Conservation (phyloP, 2,113 vertebrate genomes). For the Arvicanthis niloticus region DNA sequence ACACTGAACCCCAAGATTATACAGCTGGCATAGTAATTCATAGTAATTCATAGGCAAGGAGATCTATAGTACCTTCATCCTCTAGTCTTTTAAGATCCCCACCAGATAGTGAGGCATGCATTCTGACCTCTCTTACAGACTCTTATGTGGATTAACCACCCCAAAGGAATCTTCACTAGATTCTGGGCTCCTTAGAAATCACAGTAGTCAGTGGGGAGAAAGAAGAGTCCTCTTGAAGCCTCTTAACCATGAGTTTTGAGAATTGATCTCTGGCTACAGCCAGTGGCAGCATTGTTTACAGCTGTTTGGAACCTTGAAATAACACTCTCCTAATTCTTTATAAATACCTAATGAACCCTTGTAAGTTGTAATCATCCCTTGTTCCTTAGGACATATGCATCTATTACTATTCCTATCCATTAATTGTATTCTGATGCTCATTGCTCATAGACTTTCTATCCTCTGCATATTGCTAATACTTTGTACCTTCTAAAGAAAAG, state of each 20-base stretch:
- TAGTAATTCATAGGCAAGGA: conserved; percentile 16
- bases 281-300: not conserved
- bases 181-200: conserved; percentile 50
- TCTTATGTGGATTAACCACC: not conserved
- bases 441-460: not conserved
- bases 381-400: no score
- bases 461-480: not conserved
- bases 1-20: not conserved
- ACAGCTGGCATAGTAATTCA: not conserved
- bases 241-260: conserved; percentile 67
- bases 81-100: not conserved
- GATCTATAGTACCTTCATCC: not conserved
- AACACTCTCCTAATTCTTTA: not conserved
- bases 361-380: not conserved
- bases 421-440: not conserved
- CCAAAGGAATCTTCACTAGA: not conserved
- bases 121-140: not conserved
- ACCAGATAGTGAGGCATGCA: not conserved
- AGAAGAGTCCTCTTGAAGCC: conserved; percentile 58
- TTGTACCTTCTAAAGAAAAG: not conserved
- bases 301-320: not conserved
- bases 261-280: conserved; percentile 19
- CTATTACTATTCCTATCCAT: not conserved
- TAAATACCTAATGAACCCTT: not conserved
- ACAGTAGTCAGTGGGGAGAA: conserved; percentile 59